Base-by-base conservation (phyloP, 2,797 vertebrate genomes). In the Novumbra hubbsi region DNA sequence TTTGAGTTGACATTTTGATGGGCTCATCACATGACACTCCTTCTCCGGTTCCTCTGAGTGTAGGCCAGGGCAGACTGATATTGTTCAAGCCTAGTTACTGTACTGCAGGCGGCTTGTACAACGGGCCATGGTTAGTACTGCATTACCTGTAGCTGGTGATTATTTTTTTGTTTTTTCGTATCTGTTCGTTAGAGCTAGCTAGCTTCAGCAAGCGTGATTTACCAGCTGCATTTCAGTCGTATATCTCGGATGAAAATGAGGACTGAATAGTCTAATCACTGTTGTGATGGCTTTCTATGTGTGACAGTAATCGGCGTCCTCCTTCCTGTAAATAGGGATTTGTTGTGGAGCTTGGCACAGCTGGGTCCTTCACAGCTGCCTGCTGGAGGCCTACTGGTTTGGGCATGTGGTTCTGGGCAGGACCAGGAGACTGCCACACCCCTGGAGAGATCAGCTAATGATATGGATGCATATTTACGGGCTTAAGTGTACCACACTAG, bases 1-100 rank as follows among this genome's bases (percentile, higher is more conserved):
- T 81, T 80, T 73, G 50, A 81, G 60, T 30, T 28, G 27, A 48
- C 67, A 45, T 45, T 68, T 49, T 11, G 3, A 57, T 55, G 50
- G n/a, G 50, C 50, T 6, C 60, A 63, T 81, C 85, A 85, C 85
- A 76, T 88, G 85, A 87, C 82, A 63, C 34, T 71, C 80, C 11
- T 24, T 50, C 48, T 30, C 48, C 28, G 24, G 19, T 67, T 9
- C 66, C 38, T 63, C 50, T 6, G 45, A 14, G 27, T 28, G 24
- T 48, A 50, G 21, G n/a, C 48, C 52, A 50, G 16, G 28, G 16
- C 16, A 28, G 55, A 64, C 24, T 30, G 14, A 30, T 16, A 27
- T 9, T 67, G 41, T 49, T 69, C 16, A 14, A n/a, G 1, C 8
- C 16, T 30, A 28, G 28, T 30, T 32, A 64, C 15, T 32, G 12